These are phyloP conservation scores for Plecotus auritus DNA, from an alignment of 2,113 vertebrate species.

Conservation along the genomic window DNA sequence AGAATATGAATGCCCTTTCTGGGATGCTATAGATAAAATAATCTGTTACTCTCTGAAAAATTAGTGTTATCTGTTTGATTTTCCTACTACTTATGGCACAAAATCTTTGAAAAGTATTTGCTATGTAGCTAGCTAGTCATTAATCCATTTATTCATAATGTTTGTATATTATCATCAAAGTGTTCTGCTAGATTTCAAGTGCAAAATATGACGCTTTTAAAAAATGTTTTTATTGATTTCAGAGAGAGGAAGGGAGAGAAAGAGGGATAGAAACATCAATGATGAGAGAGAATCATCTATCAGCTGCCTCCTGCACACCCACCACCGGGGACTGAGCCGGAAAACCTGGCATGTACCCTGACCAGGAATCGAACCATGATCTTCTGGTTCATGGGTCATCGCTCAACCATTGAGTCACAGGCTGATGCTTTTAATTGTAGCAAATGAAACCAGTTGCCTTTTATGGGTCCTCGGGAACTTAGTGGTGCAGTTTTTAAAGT, in stretches of 20 bases:
- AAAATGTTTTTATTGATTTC: too few relatives aligned
- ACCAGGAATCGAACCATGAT: too few relatives aligned
- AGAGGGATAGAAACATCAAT: too few relatives aligned
- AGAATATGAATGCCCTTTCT: neutral
- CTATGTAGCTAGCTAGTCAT: neutral
- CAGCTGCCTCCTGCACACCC: too few relatives aligned
- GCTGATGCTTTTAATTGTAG: constrained; percentile 27
- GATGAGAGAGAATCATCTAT: too few relatives aligned
- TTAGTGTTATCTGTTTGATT: neutral
- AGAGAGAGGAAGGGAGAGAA: too few relatives aligned
- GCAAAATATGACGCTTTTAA: constrained; percentile 29
- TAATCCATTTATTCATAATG: neutral
- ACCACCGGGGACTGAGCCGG: too few relatives aligned
- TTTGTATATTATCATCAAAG: constrained; percentile 33
- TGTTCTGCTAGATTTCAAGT: neutral
- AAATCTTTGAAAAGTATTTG: neutral
- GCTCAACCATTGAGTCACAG: too few relatives aligned
- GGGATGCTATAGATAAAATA: neutral
- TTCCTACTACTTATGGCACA: neutral
- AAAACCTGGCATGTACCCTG: too few relatives aligned
- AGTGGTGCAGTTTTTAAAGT: neutral
- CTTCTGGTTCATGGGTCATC: too few relatives aligned
- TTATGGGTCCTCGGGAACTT: neutral
- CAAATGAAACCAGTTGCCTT: constrained; percentile 29
- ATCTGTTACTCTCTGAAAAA: constrained; percentile 1